Evolutionary conservation across 2,888 invertebrate genomes (phyloP).

Genomic region (Micropterix aruncella): DNA sequence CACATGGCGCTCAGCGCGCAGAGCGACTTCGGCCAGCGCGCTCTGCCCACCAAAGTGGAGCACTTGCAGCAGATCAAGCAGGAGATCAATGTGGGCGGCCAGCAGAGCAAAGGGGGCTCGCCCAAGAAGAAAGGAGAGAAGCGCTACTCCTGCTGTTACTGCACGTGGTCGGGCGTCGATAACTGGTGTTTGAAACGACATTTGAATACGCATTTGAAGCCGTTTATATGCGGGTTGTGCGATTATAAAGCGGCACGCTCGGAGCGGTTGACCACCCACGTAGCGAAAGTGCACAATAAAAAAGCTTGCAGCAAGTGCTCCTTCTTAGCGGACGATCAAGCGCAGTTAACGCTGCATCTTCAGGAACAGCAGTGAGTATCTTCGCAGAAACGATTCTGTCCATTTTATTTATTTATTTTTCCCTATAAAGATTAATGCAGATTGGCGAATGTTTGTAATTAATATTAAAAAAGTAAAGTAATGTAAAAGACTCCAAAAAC

Average conservation of each 20-base stretch:
- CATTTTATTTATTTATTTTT: constrained; percentile 1
- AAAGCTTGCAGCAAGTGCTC: constrained; percentile 80
- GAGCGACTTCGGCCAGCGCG: constrained; percentile 3
- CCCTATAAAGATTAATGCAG: too few relatives aligned
- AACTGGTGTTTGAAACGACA: constrained; percentile 90
- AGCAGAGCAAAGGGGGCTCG: constrained; percentile 10
- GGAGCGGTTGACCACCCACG: constrained; percentile 79
- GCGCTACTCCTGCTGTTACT: constrained; percentile 77
- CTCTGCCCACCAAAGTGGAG: constrained; percentile 21
- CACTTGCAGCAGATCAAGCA: constrained; percentile 26
- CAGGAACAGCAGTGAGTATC: constrained; percentile 58
- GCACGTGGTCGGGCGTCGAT: constrained; percentile 85
- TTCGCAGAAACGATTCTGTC: too few relatives aligned
- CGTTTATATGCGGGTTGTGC: constrained; percentile 79
- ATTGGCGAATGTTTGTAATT: too few relatives aligned
- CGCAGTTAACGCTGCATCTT: constrained; percentile 65
- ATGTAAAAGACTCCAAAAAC: too few relatives aligned
- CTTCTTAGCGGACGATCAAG: constrained; percentile 73
- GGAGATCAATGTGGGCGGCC: constrained; percentile 14
- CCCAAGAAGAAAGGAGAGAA: constrained; percentile 43
- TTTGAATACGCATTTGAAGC: constrained; percentile 85
- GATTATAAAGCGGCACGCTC: constrained; percentile 90
- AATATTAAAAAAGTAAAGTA: too few relatives aligned
- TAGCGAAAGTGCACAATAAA: constrained; percentile 84
- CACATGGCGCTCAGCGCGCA: background rate